Base-by-base conservation (phyloP, 2,113 vertebrate species). In the Arothron firmamentum region DNA sequence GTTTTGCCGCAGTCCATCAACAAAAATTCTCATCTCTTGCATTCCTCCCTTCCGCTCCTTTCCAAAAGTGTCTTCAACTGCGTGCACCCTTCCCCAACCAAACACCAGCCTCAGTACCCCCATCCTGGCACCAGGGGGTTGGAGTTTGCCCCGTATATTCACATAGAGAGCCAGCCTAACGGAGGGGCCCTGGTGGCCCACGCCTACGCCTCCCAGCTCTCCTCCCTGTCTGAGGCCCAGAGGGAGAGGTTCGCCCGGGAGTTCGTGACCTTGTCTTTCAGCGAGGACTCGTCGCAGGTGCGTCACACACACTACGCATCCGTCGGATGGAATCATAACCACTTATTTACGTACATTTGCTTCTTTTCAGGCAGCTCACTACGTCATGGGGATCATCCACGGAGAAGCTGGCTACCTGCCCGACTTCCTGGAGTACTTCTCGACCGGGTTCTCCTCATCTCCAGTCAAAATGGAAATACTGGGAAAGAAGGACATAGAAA, bases 401-500 rank as follows among this genome's bases (percentile, higher is more conserved):
- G 96, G 97, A 79, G 96, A 95, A 74, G 96, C 96, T 75, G 88
- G 91, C 67, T 97, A 98, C 78, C 92, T 98, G 82, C 94, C 96
- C 15, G 97, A 98, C 89, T 96, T 98, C 90, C 89, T 99, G 91
- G 97, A 98, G 72, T 99, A 99, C 89, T 99, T 99, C 91, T 98
- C 97, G 0, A 89, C 89, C 86, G 96, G 96, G 87, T 99, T 99
- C 89, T 95, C 96, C 61, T 93, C 92, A 65, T 94, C 94, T 16
- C 95, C 94, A n/a, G 96, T 98, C 82, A 98, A 99, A 92, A 97
- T 98, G 92, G 96, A 98, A 90, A 95, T 99, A 85, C 90, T 98
- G 60, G 97, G 93, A 85, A 99, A 99, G 91, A 99, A 99, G 89
- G 97, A 98, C 88, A 99, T 99, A 86, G 97, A 99, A 90, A 98